Evolutionary conservation across 2,888 invertebrate species (phyloP), one percentile per base, ranked within the genome.

Genomic region (Amphipyra berbera): DNA sequence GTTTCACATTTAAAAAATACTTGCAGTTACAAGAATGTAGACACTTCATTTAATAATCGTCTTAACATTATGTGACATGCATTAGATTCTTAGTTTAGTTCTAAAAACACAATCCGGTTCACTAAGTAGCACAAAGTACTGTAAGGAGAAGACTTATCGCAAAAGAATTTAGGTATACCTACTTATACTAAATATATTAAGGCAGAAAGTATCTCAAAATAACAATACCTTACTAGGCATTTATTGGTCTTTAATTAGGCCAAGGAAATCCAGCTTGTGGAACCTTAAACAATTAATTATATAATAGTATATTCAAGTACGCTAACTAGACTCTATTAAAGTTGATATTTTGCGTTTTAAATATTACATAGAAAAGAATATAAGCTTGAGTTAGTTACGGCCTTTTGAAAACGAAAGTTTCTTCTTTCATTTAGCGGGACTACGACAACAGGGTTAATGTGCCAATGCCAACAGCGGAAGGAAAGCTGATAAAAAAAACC

Each of bases 341-440:
- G n/a, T 37, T 37, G 37, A 3, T 37, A 67, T 37, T n/a, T 13
- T 14, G n/a, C 41, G 13, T 41, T 37, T 30, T 56, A 49, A 45
- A 55, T 44, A 69, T 44, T 49, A 49, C 49, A 46, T 37, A 12
- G 30, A 37, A 42, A n/a, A n/a, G n/a, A 40, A 40, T 15, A 52
- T 21, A 2, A 38, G 10, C 37, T 40, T 14, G 35, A 47, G 35
- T 21, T 21, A 48, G 60, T 77, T 81, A 78, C 68, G 63, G 68
- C 64, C 61, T 73, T 84, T 82, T 73, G 79, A 89, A 88, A 90
- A 83, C 68, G 90, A 90, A 91, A 90, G 90, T 86, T 71, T 77
- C 53, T 75, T 72, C 61, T 56, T 76, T 73, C 62, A 77, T 82
- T 88, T 85, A 84, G 85, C 84, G 84, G 82, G 78, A 81, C 83